A percentile compares a stretch with the other conserved stretches of the same genome.
Evolutionary conservation across 2,888 invertebrate genomes (phyloP).

Genomic region (Glomeris marginata): DNA sequence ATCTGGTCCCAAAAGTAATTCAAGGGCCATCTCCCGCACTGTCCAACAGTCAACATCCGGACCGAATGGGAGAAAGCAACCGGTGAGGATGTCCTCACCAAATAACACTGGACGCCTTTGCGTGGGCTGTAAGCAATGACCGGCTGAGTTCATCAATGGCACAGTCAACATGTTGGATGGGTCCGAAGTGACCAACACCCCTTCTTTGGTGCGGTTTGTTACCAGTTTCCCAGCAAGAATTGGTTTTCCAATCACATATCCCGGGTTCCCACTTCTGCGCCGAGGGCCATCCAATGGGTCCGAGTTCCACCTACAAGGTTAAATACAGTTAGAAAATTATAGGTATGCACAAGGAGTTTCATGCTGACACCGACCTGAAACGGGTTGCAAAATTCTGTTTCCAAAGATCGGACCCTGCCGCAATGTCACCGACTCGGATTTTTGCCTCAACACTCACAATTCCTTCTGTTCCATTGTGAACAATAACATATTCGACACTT

Average conservation of each 20-base stretch:
- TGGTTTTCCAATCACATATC: slow-evolving; percentile 3
- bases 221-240: slow-evolving; percentile 9
- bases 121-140: no score
- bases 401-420: no score
- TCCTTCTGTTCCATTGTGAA: slow-evolving; percentile 7
- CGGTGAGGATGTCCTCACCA: slow-evolving; percentile 4
- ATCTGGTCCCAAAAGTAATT: slow-evolving; percentile 3
- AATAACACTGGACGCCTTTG: slow-evolving; percentile 1
- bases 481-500: not conserved
- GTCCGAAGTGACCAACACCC: no score
- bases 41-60: not conserved
- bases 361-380: no score
- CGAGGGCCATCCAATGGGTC: not conserved
- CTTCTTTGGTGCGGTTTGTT: no score
- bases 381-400: no score
- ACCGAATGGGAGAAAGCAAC: slow-evolving; percentile 1
- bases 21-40: slow-evolving; percentile 1
- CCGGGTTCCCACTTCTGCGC: slow-evolving; percentile 8
- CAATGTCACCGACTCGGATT: slow-evolving; percentile 4
- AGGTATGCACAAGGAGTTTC: no score
- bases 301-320: not conserved
- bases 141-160: no score
- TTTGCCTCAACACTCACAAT: not conserved
- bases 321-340: no score
- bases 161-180: no score